A percentile compares a stretch with the other conserved stretches of the same genome.
Evolutionary conservation across 2,888 invertebrate species (phyloP).

Genomic region (Oscheius sp.): DNA sequence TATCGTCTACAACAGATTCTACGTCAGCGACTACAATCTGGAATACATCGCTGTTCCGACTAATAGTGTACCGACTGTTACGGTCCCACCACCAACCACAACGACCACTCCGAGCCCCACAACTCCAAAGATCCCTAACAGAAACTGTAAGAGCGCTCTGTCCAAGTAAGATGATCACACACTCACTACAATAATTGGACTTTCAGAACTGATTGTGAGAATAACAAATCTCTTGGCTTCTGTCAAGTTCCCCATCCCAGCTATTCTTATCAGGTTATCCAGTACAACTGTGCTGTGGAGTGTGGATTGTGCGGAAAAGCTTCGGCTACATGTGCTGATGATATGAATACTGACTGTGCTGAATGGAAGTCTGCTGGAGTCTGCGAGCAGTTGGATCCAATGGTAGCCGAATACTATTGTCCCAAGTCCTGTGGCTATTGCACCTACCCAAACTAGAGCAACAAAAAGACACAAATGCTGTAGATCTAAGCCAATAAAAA

Average conservation of each 20-base stretch:
- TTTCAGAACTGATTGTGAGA: conserved; percentile 12
- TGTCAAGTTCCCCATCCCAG: neutral
- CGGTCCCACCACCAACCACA: no score
- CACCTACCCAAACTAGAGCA: conserved; percentile 40
- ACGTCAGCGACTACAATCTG: conserved; percentile 34
- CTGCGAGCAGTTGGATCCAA: conserved; percentile 38
- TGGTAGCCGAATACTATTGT: conserved; percentile 46
- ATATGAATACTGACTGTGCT: conserved; percentile 39
- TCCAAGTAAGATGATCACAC: neutral
- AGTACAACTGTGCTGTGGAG: conserved; percentile 27
- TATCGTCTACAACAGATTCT: conserved; percentile 46
- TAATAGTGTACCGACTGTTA: neutral
- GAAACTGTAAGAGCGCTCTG: neutral
- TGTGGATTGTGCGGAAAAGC: conserved; percentile 29
- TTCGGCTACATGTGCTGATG: neutral
- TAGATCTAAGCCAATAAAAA: no score
- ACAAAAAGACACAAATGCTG: no score
- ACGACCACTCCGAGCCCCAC: neutral
- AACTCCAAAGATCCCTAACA: neutral
- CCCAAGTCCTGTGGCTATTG: conserved; percentile 50
- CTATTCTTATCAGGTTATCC: conserved; percentile 3
- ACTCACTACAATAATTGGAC: conserved; percentile 7
- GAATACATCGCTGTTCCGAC: conserved; percentile 38
- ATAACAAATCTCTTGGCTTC: conserved; percentile 18
- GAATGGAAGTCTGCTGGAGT: conserved; percentile 33